Evolutionary conservation across 2,797 vertebrate genomes (phyloP), one percentile per base, ranked within the genome.

Genomic region (Poecilia velifera): DNA sequence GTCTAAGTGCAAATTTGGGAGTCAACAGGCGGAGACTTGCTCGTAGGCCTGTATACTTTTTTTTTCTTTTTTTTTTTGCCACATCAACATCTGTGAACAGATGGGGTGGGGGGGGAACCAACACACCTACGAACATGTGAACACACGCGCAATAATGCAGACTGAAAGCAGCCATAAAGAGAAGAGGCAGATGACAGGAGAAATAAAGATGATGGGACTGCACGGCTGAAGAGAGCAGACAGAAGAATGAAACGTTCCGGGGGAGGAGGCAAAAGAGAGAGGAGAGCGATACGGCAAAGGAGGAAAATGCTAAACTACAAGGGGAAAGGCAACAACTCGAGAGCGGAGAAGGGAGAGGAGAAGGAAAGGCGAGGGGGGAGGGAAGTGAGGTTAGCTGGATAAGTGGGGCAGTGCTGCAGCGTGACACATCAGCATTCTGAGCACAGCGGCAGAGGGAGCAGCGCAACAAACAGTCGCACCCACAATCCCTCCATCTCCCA

Each of bases 381-480:
- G 80, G 80, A 87, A 82, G 90, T 89, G 91, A 94, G 95, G 94
- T 95, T 95, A 94, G 92, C 93, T 91, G 94, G 93, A 93, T 94
- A 95, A 96, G 94, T 94, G 95, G 95, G 93, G 91, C 94, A 95
- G 87, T 94, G 94, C 96, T 95, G 95, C 95, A 96, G 94, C 92
- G 93, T 95, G 94, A 95, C 94, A 95, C 94, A 96, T 96, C 94
- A 96, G 95, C 95, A 96, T 96, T 96, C 96, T 89, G 93, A 89
- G 91, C 94, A 93, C 93, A 94, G 90, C 81, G 73, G 88, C 91
- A 85, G 90, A 88, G 85, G 88, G 84, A 91, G 90, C 84, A 91
- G 94, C 88, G 89, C 91, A 88, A 85, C 83, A 14, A 92, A 88
- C 91, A 85, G 86, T 78, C 74, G 88, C 86, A 82, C 76, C 87